These are phyloP conservation scores for Pithys albifrons DNA, from an alignment of 2,113 vertebrate genomes.

Conservation along the genomic window DNA sequence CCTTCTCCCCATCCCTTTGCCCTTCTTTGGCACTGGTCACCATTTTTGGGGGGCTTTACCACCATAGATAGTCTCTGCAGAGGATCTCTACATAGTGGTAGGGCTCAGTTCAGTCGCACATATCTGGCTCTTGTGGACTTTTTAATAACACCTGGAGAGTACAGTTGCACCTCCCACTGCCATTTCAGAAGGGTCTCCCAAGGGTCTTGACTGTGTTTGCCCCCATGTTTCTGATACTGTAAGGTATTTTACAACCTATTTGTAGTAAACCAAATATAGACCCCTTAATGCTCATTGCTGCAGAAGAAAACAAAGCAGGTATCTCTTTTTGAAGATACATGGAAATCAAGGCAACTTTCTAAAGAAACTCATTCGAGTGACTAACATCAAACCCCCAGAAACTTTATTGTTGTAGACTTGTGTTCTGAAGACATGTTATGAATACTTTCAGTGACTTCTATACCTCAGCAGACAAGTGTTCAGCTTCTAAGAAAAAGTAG, in stretches of 20 bases:
- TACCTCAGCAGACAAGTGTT: background rate
- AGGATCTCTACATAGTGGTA: background rate
- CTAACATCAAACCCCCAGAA: background rate
- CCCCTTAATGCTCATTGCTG: background rate
- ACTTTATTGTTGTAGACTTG: background rate
- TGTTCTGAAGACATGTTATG: background rate
- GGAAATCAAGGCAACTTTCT: background rate
- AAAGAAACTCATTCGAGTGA: background rate
- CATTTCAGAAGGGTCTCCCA: background rate
- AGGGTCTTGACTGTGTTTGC: background rate
- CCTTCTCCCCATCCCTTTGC: background rate
- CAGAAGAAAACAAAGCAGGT: background rate
- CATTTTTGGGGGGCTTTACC: background rate
- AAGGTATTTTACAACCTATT: background rate
- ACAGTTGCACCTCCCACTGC: background rate
- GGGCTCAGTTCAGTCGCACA: background rate
- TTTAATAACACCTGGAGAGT: background rate
- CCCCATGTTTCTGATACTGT: background rate
- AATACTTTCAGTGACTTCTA: background rate
- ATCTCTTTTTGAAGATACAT: background rate
- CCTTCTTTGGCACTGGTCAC: background rate
- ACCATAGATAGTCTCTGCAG: background rate
- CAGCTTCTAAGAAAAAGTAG: background rate
- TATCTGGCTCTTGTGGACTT: background rate
- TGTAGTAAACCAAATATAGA: background rate